Evolutionary conservation across 2,797 vertebrate species (phyloP).

Genomic region (Trematomus bernacchii): DNA sequence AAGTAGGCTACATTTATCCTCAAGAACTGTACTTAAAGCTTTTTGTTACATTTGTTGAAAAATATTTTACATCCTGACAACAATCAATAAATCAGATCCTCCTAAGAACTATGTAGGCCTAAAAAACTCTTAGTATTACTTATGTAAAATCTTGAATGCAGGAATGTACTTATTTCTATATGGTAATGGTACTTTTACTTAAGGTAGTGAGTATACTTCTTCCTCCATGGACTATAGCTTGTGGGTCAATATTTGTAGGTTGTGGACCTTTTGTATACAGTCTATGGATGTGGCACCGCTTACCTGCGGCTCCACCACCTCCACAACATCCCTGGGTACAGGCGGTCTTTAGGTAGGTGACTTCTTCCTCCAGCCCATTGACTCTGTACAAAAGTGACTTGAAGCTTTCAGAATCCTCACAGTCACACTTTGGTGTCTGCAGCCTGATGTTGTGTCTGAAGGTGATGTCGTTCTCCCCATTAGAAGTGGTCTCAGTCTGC

Average conservation of each 20-base stretch:
- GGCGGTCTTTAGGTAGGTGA: slow-evolving; percentile 87
- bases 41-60: too few species aligned
- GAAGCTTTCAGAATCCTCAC: slow-evolving; percentile 83
- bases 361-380: slow-evolving; percentile 90
- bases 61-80: too few species aligned
- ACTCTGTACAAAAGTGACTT: slow-evolving; percentile 88
- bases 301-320: slow-evolving; percentile 75
- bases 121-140: neutral
- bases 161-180: neutral
- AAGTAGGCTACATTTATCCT: too few species aligned
- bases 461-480: slow-evolving; percentile 88
- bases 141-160: neutral
- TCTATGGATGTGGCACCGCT: neutral
- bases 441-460: slow-evolving; percentile 92
- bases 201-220: neutral
- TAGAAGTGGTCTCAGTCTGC: slow-evolving; percentile 60
- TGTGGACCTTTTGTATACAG: neutral
- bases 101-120: too few species aligned
- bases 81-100: too few species aligned
- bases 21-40: too few species aligned
- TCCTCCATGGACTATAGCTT: neutral
- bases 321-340: slow-evolving; percentile 88
- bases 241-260: neutral
- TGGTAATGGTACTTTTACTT: neutral
- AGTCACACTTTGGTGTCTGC: slow-evolving; percentile 84